Evolutionary conservation across 2,113 vertebrate species (phyloP).

Genomic region (Poeciliopsis retropinna): DNA sequence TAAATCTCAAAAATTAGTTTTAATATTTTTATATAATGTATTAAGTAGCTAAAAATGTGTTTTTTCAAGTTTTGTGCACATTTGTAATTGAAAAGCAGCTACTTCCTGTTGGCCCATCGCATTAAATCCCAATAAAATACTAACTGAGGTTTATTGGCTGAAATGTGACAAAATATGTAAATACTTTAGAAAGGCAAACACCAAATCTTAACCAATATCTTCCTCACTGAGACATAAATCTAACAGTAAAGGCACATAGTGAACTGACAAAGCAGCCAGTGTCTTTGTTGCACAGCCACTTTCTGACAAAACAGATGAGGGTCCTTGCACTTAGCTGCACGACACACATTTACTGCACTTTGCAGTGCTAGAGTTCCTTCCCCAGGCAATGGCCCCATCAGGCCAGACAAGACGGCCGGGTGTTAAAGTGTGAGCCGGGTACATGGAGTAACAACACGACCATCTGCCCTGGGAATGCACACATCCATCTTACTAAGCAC

Average conservation of each 20-base stretch:
- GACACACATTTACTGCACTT: slow-evolving; percentile 49
- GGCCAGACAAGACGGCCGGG: slow-evolving; percentile 68
- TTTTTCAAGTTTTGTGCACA: no score
- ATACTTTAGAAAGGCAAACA: no score
- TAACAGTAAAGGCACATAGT: background rate
- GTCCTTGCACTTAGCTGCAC: slow-evolving; percentile 58
- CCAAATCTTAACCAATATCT: no score
- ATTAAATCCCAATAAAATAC: no score
- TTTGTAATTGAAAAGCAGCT: no score
- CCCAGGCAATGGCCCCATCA: slow-evolving; percentile 68
- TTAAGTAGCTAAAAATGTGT: no score
- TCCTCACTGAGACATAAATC: background rate
- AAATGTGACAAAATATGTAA: no score
- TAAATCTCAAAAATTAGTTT: no score
- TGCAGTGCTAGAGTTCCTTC: slow-evolving; percentile 53
- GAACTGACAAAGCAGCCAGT: slow-evolving; percentile 41
- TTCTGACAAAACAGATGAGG: slow-evolving; percentile 49
- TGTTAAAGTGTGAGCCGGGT: slow-evolving; percentile 71
- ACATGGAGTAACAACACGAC: slow-evolving; percentile 71
- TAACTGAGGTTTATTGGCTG: no score
- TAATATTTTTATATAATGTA: no score
- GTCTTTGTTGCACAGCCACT: slow-evolving; percentile 35
- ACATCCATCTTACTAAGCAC: slow-evolving; percentile 77
- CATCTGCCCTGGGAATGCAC: slow-evolving; percentile 76
- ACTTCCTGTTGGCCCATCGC: no score